phyloP scores from a whole-genome alignment of 2,888 invertebrate species.

The Nycteola revayana region DNA sequence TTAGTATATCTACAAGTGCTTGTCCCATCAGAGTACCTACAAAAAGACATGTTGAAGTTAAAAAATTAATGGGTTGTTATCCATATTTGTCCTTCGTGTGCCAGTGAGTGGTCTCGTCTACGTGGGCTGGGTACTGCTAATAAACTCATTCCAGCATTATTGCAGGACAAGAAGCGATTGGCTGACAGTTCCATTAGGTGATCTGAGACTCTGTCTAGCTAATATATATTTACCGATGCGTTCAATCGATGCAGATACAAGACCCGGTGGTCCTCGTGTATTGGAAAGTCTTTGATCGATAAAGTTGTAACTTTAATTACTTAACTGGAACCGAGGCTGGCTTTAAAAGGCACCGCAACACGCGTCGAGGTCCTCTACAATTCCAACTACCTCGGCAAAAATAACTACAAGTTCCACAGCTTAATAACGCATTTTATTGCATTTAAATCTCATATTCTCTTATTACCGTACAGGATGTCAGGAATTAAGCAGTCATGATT shows the following conservation, averaged over 20 bases:
- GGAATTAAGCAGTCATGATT: too few species aligned
- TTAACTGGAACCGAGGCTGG: slow-evolving; percentile 60
- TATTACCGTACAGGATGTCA: too few species aligned
- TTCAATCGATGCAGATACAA: slow-evolving; percentile 53
- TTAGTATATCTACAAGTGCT: slow-evolving; percentile 1
- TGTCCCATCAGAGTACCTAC: slow-evolving; percentile 14
- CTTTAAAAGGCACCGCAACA: slow-evolving; percentile 68
- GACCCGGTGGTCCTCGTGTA: slow-evolving; percentile 67
- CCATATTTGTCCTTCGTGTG: slow-evolving; percentile 40
- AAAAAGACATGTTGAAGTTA: slow-evolving; percentile 37
- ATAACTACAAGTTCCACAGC: slow-evolving; percentile 28
- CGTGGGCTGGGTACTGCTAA: slow-evolving; percentile 47
- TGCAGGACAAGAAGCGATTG: slow-evolving; percentile 55
- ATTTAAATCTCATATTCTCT: slow-evolving; percentile 18
- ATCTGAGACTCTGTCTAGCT: slow-evolving; percentile 50
- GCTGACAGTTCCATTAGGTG: slow-evolving; percentile 72
- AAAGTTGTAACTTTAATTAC: slow-evolving; percentile 80
- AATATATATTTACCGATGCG: slow-evolving; percentile 58
- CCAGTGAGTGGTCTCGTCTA: slow-evolving; percentile 41
- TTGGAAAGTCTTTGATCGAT: slow-evolving; percentile 71
- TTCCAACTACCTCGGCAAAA: slow-evolving; percentile 36
- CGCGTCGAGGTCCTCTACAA: slow-evolving; percentile 46
- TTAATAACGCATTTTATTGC: slow-evolving; percentile 24
- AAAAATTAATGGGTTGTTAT: slow-evolving; percentile 46
- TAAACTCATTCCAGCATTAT: slow-evolving; percentile 73